phyloP scores from a whole-genome alignment of 1,140 invertebrate genomes.

The Neuroterus valhalla region DNA sequence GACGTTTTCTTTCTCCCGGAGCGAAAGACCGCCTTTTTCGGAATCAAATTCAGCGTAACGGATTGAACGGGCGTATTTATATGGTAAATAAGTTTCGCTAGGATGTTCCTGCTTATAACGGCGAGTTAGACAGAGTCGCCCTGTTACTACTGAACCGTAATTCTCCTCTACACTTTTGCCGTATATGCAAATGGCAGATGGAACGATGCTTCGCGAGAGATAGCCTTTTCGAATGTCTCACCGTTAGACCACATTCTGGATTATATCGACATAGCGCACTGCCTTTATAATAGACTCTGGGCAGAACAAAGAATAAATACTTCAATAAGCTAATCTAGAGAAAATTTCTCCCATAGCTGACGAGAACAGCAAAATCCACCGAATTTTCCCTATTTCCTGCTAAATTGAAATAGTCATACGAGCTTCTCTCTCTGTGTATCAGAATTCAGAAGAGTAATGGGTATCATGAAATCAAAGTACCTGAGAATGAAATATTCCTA shows the following conservation, averaged over 20 bases:
- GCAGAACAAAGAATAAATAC: conserved; percentile 5
- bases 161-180: conserved; percentile 26
- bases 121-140: not conserved
- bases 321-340: not conserved
- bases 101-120: not conserved
- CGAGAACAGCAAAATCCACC: not conserved
- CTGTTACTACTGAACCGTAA: conserved; percentile 15
- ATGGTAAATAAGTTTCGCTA: not conserved
- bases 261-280: conserved; percentile 21
- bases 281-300: conserved; percentile 9
- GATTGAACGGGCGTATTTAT: not conserved
- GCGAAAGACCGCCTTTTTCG: conserved; percentile 46
- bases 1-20: conserved; percentile 47
- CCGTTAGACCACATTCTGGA: conserved; percentile 27
- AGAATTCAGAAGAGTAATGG: no score
- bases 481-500: no score
- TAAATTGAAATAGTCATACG: no score
- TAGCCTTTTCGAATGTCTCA: conserved; percentile 28
- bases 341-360: not conserved
- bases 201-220: conserved; percentile 19
- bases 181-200: conserved; percentile 24
- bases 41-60: conserved; percentile 37
- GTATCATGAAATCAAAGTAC: no score
- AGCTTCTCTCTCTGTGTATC: no score
- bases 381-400: not conserved